Conservation (phyloP, 30 jellyfish, hydroid and myxozoan genomes). For the Rhopilema esculentum region DNA sequence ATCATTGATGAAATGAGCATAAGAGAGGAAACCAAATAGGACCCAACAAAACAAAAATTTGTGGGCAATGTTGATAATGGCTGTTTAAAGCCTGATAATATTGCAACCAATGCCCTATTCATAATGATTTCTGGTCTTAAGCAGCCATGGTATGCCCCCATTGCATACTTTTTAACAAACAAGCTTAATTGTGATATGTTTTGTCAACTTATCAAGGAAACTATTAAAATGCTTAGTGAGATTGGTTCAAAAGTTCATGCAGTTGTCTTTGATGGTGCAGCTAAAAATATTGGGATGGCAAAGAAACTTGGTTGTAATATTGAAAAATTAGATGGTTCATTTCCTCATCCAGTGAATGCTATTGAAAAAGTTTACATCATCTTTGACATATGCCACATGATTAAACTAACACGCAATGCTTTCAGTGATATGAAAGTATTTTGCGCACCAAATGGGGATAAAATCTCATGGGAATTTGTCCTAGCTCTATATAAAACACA, state of each 20-base stretch:
- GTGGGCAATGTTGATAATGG: no score
- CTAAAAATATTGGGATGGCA: conserved; percentile 60
- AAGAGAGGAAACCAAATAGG: no score
- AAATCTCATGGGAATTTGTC: conserved; percentile 44
- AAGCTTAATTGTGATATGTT: no score
- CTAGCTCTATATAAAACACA: conserved; percentile 20
- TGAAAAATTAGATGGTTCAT: conserved; percentile 36
- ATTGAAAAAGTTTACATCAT: conserved; percentile 9
- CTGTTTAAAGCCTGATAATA: no score
- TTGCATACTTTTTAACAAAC: no score
- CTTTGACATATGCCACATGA: conserved; percentile 54
- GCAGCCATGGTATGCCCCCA: no score
- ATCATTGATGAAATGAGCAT: no score
- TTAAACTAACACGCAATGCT: conserved; percentile 43
- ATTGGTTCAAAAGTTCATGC: conserved; percentile 29
- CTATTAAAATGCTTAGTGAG: no score
- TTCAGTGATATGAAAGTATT: conserved; percentile 25
- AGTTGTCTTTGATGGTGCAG: conserved; percentile 62
- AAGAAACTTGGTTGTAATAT: conserved; percentile 52
- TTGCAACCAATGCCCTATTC: no score
- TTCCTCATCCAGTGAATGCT: conserved; percentile 14
- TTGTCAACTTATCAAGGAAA: no score
- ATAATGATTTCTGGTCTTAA: no score
- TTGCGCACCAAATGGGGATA: conserved; percentile 5
- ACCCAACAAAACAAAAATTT: no score